These are phyloP conservation scores for Acrocephalus scirpaceus DNA, from an alignment of 2,797 vertebrate species.

Conservation along the genomic window DNA sequence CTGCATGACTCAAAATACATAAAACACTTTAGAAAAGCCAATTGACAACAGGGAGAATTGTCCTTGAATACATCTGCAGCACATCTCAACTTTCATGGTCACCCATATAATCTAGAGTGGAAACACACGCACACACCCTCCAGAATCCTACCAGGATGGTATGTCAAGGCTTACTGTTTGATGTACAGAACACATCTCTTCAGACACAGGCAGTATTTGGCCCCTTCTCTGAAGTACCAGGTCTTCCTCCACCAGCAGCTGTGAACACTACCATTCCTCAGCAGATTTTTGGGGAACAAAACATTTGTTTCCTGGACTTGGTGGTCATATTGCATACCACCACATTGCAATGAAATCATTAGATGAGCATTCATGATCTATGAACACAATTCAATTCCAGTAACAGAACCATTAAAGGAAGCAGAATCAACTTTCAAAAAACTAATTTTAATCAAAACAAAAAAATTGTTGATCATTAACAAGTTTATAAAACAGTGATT, in stretches of 20 bases:
- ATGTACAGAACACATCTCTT: neutral
- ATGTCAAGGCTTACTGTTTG: neutral
- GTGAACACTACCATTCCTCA: neutral
- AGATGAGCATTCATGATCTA: neutral
- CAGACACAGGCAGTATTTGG: neutral
- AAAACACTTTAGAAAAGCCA: neutral
- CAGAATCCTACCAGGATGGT: neutral
- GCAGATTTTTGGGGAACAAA: neutral
- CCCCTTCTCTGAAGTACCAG: neutral
- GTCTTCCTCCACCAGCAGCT: neutral
- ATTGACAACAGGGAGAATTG: neutral
- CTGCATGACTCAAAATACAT: neutral
- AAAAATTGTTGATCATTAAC: slow-evolving; percentile 96
- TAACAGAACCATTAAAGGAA: slow-evolving; percentile 75
- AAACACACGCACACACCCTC: neutral
- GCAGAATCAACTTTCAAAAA: slow-evolving; percentile 86
- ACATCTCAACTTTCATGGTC: neutral
- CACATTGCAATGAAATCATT: rapidly evolving
- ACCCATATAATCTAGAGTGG: neutral
- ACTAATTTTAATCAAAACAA: slow-evolving; percentile 98
- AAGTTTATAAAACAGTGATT: slow-evolving; percentile 99
- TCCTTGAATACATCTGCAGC: neutral
- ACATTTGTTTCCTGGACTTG: neutral
- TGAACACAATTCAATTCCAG: neutral
- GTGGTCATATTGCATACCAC: neutral